These are phyloP conservation scores for Luperina nickerlii DNA, from an alignment of 2,888 invertebrate species.

Conservation along the genomic window DNA sequence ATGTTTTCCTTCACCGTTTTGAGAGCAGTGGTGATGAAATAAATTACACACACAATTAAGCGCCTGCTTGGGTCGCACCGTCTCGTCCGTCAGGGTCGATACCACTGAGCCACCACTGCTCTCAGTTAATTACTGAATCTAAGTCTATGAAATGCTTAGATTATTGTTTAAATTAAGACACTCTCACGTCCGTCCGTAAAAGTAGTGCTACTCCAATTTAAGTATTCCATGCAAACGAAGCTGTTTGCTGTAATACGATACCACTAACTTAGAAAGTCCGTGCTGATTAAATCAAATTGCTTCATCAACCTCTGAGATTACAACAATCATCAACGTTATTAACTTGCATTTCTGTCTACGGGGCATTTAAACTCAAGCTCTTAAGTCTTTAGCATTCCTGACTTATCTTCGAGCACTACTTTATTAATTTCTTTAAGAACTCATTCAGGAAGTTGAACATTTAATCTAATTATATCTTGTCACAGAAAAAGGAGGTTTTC, in stretches of 20 bases:
- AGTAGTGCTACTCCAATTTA: conserved; percentile 46
- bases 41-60: background rate
- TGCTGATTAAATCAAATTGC: conserved; percentile 68
- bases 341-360: conserved; percentile 43
- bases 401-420: conserved; percentile 37
- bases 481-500: conserved; percentile 37
- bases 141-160: background rate
- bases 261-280: conserved; percentile 63
- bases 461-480: conserved; percentile 47
- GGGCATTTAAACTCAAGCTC: conserved; percentile 20
- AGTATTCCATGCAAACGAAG: conserved; percentile 55
- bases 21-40: background rate
- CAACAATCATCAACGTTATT: conserved; percentile 61
- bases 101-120: background rate
- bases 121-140: conserved; percentile 9
- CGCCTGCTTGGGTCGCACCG: background rate
- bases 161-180: background rate
- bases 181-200: conserved; percentile 1
- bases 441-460: conserved; percentile 25
- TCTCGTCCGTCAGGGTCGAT: background rate
- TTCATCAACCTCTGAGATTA: conserved; percentile 64
- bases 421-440: conserved; percentile 39
- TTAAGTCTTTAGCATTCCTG: conserved; percentile 26
- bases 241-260: conserved; percentile 52
- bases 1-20: background rate